Evolutionary conservation across 2,113 vertebrate species (phyloP).

Genomic region (Chinchilla lanigera): DNA sequence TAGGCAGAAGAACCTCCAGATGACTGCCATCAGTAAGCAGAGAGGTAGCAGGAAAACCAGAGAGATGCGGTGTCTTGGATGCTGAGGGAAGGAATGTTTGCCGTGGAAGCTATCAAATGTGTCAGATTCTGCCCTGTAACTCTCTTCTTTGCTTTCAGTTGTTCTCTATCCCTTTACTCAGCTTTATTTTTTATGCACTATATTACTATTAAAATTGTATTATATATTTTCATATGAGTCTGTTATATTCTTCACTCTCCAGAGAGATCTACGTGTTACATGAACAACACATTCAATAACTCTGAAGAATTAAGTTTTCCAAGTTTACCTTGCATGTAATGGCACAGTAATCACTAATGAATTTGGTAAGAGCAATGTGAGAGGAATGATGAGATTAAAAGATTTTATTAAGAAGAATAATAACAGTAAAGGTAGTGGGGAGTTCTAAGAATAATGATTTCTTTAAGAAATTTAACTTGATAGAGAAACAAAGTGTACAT

Average conservation of each 20-base stretch:
- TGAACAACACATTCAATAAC: neutral
- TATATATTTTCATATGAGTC: neutral
- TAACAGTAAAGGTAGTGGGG: neutral
- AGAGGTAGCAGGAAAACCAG: neutral
- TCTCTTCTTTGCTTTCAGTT: neutral
- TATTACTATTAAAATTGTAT: neutral
- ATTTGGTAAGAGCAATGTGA: neutral
- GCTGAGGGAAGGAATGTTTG: neutral
- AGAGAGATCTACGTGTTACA: neutral
- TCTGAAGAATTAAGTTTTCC: neutral
- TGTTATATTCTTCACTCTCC: neutral
- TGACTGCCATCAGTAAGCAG: neutral
- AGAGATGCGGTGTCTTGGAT: neutral
- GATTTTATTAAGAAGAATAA: neutral
- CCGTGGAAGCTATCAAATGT: neutral
- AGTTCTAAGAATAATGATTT: neutral
- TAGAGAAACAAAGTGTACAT: neutral
- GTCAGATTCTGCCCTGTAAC: neutral
- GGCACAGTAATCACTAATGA: neutral
- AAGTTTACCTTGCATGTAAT: neutral
- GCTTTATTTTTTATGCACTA: neutral
- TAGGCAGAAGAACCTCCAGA: neutral
- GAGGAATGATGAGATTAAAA: neutral
- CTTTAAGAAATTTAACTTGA: neutral
- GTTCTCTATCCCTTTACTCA: neutral